Evolutionary conservation across 1,140 invertebrate genomes (phyloP), one percentile per base, ranked within the genome.

Genomic region (Zaprionus ornatus): DNA sequence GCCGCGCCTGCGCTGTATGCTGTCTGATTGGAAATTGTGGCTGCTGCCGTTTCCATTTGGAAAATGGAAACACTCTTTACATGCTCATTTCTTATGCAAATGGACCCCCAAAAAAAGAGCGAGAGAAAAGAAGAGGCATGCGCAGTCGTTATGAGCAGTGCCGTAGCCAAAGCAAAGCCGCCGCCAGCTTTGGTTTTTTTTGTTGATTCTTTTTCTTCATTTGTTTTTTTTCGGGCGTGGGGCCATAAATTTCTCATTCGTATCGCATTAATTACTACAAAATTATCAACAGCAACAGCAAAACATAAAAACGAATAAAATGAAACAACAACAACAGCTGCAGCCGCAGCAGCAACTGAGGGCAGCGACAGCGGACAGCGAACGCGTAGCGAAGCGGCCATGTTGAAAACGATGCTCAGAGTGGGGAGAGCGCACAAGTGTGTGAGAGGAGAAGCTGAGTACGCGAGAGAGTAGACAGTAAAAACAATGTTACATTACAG

Each of bases 221-320:
- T 56, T 37, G 19, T 3, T 57, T 45, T 55, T 71, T 62, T 73
- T 76, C 71, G 84, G 84, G 84, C 84, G 84, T 88, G 84, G 84
- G 84, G 85, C 84, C 63, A 88, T 88, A 88, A 88, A 88, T 88
- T 88, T 88, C 84, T 84, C 80, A 88, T 88, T 84, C 84, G 84
- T 90, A 88, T 88, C 84, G 84, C 84, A 88, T 88, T 88, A 90
- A 88, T 88, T 88, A 88, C 84, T 81, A 84, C 85, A 84, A 88
- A 84, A 90, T 88, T 88, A 88, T 88, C 84, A 88, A 60, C 67
- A 73, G 63, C 74, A 55, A 66, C 68, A 76, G 69, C 65, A 60
- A 71, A 35, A 73, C 70, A 66, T 65, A 64, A 75, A 65, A 63
- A 27, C 61, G 23, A 66, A 55, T 42, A 74, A 70, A 60, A 61